phyloP scores from a whole-genome alignment of 2,888 invertebrate genomes.

The Metallyticus violacea region DNA sequence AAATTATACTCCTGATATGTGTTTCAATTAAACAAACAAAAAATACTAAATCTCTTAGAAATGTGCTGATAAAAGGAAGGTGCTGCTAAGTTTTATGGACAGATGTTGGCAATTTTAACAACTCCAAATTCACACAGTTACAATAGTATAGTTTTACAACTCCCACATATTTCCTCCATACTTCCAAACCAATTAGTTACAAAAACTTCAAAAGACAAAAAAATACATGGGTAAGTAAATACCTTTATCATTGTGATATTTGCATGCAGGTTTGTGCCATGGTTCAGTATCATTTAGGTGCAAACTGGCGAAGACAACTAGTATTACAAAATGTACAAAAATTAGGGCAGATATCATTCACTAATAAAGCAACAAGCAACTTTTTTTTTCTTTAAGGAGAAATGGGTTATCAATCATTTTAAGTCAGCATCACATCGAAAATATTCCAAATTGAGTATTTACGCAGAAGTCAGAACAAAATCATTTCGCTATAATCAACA shows the following conservation, averaged over 20 bases:
- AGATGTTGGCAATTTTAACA: too few relatives aligned
- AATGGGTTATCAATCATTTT: background rate
- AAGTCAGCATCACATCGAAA: background rate
- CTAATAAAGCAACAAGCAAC: background rate
- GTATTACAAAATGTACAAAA: background rate
- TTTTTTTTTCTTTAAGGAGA: background rate
- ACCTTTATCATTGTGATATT: background rate
- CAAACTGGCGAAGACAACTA: background rate
- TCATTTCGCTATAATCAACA: background rate
- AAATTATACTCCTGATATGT: too few relatives aligned
- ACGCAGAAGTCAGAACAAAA: background rate
- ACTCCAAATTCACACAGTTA: too few relatives aligned
- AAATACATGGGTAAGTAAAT: background rate
- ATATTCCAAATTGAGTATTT: background rate
- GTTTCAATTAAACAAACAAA: too few relatives aligned
- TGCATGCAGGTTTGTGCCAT: background rate
- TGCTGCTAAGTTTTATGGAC: too few relatives aligned
- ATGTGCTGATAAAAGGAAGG: too few relatives aligned
- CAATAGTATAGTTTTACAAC: too few relatives aligned
- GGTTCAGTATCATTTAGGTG: background rate
- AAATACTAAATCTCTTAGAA: too few relatives aligned
- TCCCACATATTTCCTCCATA: too few relatives aligned
- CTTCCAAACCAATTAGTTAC: too few relatives aligned
- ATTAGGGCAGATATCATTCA: background rate
- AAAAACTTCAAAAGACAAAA: background rate